These are phyloP conservation scores for Melinopterus prodromus DNA, from an alignment of 2,888 invertebrate genomes.

Conservation along the genomic window DNA sequence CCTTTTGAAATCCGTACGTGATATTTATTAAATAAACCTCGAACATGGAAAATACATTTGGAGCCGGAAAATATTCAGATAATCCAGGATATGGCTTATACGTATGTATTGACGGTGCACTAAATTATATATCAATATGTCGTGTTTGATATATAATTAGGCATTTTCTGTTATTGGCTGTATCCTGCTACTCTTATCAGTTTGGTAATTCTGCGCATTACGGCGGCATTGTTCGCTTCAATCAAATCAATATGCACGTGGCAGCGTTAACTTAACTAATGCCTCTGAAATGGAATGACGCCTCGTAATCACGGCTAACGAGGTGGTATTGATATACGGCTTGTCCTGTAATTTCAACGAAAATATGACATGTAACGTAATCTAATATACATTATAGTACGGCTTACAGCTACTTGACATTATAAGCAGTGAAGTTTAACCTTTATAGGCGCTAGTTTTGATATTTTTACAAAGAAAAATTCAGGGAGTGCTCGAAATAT, in stretches of 20 bases:
- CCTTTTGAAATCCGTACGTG: neutral
- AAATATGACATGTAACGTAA: too few relatives aligned
- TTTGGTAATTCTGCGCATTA: neutral
- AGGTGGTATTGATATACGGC: neutral
- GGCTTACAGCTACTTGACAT: too few relatives aligned
- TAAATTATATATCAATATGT: neutral
- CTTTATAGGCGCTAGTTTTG: too few relatives aligned
- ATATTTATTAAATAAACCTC: neutral
- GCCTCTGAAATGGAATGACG: neutral
- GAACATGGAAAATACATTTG: neutral
- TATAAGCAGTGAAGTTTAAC: too few relatives aligned
- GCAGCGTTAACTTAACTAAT: neutral
- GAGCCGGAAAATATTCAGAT: neutral
- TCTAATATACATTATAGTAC: too few relatives aligned
- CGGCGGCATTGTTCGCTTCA: neutral
- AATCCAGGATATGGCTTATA: too few relatives aligned
- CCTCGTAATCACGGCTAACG: neutral
- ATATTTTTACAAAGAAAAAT: too few relatives aligned
- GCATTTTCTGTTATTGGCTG: neutral
- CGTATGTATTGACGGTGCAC: too few relatives aligned
- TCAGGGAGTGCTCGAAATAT: too few relatives aligned
- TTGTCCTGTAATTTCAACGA: too few relatives aligned
- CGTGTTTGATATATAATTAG: neutral
- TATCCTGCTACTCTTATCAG: neutral
- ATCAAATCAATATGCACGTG: constrained; percentile 4